Percentiles rank a stretch among this genome's conserved stretches.
phyloP scores from a whole-genome alignment of 2,797 vertebrate species.

The Melanotaenia maccullochi region DNA sequence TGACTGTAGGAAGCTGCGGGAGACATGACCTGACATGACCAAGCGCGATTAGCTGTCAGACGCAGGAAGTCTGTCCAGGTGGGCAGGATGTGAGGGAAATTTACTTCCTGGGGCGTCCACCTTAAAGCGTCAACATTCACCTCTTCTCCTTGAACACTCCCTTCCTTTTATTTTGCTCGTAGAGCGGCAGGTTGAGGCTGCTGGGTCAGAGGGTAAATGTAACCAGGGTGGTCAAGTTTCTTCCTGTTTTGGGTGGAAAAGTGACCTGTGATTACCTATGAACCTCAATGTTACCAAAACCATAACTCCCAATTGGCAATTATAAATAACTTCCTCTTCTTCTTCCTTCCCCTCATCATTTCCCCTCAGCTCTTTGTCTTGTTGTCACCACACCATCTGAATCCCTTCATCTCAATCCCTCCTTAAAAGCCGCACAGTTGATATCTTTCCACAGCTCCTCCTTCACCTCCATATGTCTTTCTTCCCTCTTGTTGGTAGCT shows the following conservation, averaged over 20 bases:
- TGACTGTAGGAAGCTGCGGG: slow-evolving; percentile 43
- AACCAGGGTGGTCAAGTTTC: slow-evolving; percentile 42
- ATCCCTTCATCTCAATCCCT: slow-evolving; percentile 24
- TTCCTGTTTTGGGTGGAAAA: slow-evolving; percentile 54
- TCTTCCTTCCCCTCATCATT: slow-evolving; percentile 1
- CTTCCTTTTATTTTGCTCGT: slow-evolving; percentile 44
- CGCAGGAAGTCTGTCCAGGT: slow-evolving; percentile 66
- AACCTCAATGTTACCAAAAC: slow-evolving; percentile 11
- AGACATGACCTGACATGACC: slow-evolving; percentile 60
- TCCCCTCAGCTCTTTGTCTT: slow-evolving; percentile 2
- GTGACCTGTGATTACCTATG: slow-evolving; percentile 6
- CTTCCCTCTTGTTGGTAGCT: slow-evolving; percentile 37
- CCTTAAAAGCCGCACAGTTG: not conserved
- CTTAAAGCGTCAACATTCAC: slow-evolving; percentile 41
- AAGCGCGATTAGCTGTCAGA: slow-evolving; percentile 43
- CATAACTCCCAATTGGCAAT: slow-evolving; percentile 18
- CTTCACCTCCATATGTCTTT: slow-evolving; percentile 15
- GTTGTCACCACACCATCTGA: slow-evolving; percentile 10
- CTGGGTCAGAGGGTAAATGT: slow-evolving; percentile 33
- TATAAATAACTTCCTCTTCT: slow-evolving; percentile 32
- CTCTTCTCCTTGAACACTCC: slow-evolving; percentile 30
- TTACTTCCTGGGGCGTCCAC: slow-evolving; percentile 46
- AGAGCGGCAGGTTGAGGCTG: slow-evolving; percentile 20
- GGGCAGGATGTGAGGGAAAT: slow-evolving; percentile 70
- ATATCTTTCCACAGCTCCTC: slow-evolving; percentile 39